Base-by-base conservation (phyloP, 2,888 invertebrate species). In the Ophion ellenae region DNA sequence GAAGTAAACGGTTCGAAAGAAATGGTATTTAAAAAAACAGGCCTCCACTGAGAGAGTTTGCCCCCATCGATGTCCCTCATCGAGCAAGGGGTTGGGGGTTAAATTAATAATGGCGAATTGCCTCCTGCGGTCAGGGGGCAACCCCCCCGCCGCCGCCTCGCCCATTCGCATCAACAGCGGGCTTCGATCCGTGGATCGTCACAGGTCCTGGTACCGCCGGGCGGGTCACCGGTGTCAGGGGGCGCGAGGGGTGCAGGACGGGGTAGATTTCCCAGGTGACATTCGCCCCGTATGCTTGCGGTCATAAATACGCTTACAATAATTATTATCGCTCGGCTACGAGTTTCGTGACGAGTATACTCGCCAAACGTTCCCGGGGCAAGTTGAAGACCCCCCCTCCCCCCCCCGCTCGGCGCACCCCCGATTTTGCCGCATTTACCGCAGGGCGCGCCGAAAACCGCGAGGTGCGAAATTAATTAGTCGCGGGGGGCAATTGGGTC, bases 231-330 rank as follows among this genome's bases (percentile, higher is more conserved):
- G 53, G 17, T 61, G 9, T 9, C 17, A 20, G 28, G 10, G 7
- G 45, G 20, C 53, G 17, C 53, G 2, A 11, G 28, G n/a, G 3
- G 28, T 17, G 63, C 59, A 36, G 47, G 32, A 61, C 57, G 64
- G 79, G 28, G 40, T 86, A 89, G 90, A 91, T 91, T 91, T 91
- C 91, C 90, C 91, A 90, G 82, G 91, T 86, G 91, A 90, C 91
- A 84, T 86, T 89, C 90, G 53, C 5, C 89, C 87, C 88, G 83
- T n/a, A 0, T 87, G 86, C 84, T 67, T 32, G 79, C 66, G 87
- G 81, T 89, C 89, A 90, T 90, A 90, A 91, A 91, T 89, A 89
- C 89, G 85, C 87, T 89, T 89, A 90, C 88, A 87, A 89, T 90
- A 89, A 91, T 91, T 91, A 91, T 90, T 89, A 90, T 90, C 86